These are phyloP conservation scores for Bovichtus diacanthus DNA, from an alignment of 2,797 vertebrate species.

Conservation along the genomic window DNA sequence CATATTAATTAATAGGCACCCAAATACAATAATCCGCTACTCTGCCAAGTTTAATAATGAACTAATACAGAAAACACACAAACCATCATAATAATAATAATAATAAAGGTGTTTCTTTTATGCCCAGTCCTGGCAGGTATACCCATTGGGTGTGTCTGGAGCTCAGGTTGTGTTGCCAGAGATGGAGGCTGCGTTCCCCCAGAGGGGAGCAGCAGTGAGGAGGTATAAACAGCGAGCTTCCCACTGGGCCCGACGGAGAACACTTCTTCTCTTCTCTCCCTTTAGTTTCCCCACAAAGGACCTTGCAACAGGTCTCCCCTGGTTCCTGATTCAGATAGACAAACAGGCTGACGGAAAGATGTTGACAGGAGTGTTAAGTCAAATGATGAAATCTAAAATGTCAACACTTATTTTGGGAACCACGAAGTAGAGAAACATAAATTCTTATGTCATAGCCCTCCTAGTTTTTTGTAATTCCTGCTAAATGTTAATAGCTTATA, in stretches of 20 bases:
- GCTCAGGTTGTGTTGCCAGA: constrained; percentile 35
- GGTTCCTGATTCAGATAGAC: not conserved
- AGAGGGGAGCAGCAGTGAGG: constrained; percentile 19
- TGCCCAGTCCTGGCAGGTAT: not conserved
- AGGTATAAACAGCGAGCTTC: constrained; percentile 46
- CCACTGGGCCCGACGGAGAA: constrained; percentile 27
- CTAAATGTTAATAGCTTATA: constrained; percentile 14
- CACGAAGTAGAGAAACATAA: not conserved
- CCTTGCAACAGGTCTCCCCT: constrained; percentile 20
- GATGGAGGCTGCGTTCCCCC: constrained; percentile 2
- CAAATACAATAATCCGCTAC: not conserved
- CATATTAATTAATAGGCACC: not conserved
- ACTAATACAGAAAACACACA: not conserved
- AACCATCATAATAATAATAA: not conserved
- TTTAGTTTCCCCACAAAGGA: constrained; percentile 22
- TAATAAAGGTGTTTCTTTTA: constrained; percentile 5
- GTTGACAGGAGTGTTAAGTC: constrained; percentile 1
- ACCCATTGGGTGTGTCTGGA: not conserved
- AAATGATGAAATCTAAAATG: not conserved
- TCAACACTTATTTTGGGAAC: not conserved
- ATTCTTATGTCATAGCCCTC: not conserved
- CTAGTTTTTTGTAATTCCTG: not conserved
- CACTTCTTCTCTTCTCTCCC: constrained; percentile 34
- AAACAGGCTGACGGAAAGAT: not conserved
- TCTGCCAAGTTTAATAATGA: not conserved